Evolutionary conservation across 1,140 invertebrate species (phyloP), one percentile per base, ranked within the genome.

Genomic region (Muscidifurax raptorellus): DNA sequence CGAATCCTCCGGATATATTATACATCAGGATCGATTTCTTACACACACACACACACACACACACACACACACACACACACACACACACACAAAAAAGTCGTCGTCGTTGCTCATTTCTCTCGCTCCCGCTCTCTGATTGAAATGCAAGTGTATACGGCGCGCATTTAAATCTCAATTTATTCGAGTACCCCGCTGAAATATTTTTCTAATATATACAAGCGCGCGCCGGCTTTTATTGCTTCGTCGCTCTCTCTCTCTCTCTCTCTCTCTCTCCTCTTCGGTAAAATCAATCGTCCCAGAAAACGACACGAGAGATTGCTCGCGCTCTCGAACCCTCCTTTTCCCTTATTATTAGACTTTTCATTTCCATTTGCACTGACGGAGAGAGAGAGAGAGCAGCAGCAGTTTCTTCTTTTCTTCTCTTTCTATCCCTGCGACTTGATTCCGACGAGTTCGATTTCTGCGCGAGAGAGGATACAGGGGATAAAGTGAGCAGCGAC

Each of bases 161-260:
- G 25, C 75, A 67, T 80, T 44, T 69, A 40, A 64, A 79, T 79
- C 28, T 79, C 76, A 66, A 79, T 79, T 79, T 66, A 79, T 79
- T 79, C 76, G 47, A 77, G 75, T 32, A n/a, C 44, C 40, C 75
- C 10, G 3, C 36, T 76, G 76, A 64, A 64, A 78, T 64, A 78
- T 78, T 78, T 78, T 78, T 78, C 76, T 78, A 64, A 80, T 80
- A 80, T 80, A 79, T 44, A 36, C 10, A 69, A 44, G 64, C 44
- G 18, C 15, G 36, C 9, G 36, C 36, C 18, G 71, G 71, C 32
- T 74, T 32, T 40, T 40, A 40, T 40, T 74, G 75, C 25, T 6
- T 59, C 59, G 28, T 30, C 47, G 47, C 52, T 18, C 5, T 52
- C n/a, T n/a, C n/a, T n/a, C n/a, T n/a, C n/a, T n/a, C n/a, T n/a